Conservation (phyloP, 2,888 invertebrate genomes). For the Drosophila quasianomalipes region DNA sequence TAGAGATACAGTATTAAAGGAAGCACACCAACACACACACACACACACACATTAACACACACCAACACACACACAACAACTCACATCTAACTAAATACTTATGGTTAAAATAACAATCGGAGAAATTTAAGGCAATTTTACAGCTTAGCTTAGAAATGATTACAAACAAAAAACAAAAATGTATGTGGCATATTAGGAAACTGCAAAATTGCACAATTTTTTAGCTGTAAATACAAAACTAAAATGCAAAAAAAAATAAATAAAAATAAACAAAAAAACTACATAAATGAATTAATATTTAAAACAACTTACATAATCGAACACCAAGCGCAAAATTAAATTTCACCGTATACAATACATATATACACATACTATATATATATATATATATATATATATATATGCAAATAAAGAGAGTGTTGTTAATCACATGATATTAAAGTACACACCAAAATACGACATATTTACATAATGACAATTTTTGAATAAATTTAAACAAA, state of each 20-base stretch:
- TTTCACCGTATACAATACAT: constrained; percentile 26
- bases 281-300: constrained; percentile 7
- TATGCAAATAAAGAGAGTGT: constrained; percentile 7
- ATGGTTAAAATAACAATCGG: constrained; percentile 27
- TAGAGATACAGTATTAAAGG: constrained; percentile 53
- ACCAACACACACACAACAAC: constrained; percentile 1
- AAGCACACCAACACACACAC: constrained; percentile 19
- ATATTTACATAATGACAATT: constrained; percentile 63
- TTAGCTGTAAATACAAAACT: constrained; percentile 55
- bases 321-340: constrained; percentile 33
- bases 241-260: not conserved
- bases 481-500: constrained; percentile 58
- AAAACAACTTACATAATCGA: constrained; percentile 22
- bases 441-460: constrained; percentile 20
- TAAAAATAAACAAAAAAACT: not conserved
- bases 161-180: constrained; percentile 11
- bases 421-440: constrained; percentile 32
- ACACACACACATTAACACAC: not conserved
- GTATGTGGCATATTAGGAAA: constrained; percentile 55
- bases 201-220: constrained; percentile 36
- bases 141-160: constrained; percentile 53
- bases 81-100: constrained; percentile 21
- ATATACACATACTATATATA: not conserved
- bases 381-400: not conserved
- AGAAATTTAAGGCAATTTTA: constrained; percentile 53